A percentile compares a stretch with the other conserved stretches of the same genome.
phyloP scores from a whole-genome alignment of 2,888 invertebrate genomes.

The Drosophila algonquin region DNA sequence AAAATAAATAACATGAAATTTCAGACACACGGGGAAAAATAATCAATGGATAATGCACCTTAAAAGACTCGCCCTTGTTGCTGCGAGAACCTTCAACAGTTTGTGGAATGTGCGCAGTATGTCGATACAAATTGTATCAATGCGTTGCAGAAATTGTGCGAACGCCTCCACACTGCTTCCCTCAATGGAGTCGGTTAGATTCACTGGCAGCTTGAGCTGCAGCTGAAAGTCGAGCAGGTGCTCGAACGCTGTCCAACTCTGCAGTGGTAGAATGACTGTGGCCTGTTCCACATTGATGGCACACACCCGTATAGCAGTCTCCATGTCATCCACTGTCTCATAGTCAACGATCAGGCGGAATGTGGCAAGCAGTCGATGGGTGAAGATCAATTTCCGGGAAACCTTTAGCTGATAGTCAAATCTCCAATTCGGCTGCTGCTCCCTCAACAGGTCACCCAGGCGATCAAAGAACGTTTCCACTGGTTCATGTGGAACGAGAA shows the following conservation, averaged over 20 bases:
- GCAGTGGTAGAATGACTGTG: background rate
- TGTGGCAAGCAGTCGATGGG: slow-evolving; percentile 44
- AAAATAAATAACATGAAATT: background rate
- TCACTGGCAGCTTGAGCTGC: slow-evolving; percentile 64
- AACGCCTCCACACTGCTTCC: slow-evolving; percentile 48
- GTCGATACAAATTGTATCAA: slow-evolving; percentile 58
- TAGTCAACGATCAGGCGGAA: slow-evolving; percentile 56
- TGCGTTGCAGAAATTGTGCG: slow-evolving; percentile 50
- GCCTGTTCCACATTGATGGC: slow-evolving; percentile 24
- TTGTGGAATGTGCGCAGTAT: slow-evolving; percentile 38
- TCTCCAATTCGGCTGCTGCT: slow-evolving; percentile 65
- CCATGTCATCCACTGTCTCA: slow-evolving; percentile 48
- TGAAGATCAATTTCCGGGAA: slow-evolving; percentile 48
- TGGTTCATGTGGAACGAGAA: background rate
- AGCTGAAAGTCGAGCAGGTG: slow-evolving; percentile 71
- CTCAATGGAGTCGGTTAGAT: slow-evolving; percentile 41
- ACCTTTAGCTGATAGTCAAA: slow-evolving; percentile 65
- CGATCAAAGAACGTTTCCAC: slow-evolving; percentile 39
- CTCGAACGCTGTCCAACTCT: slow-evolving; percentile 57
- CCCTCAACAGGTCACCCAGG: slow-evolving; percentile 40
- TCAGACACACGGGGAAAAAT: background rate
- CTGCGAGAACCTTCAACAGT: slow-evolving; percentile 49
- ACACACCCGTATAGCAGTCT: slow-evolving; percentile 50
- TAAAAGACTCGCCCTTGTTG: slow-evolving; percentile 49
- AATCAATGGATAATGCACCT: slow-evolving; percentile 50